Evolutionary conservation across 30 jellyfish, hydroid and myxozoan species (phyloP).

Genomic region (Chrysaora quinquecirrha): DNA sequence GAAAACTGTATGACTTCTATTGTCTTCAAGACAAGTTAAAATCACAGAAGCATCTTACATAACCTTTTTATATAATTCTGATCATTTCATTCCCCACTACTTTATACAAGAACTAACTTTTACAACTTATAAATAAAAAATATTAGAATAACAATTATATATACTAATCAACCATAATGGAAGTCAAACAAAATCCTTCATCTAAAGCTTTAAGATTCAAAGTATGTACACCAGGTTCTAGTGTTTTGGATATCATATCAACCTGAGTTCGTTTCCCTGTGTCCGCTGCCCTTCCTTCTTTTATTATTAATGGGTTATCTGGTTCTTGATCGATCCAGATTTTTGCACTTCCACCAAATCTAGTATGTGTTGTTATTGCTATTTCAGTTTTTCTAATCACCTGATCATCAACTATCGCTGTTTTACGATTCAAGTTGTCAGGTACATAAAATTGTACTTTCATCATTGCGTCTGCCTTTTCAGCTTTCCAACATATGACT

Average conservation of each 20-base stretch:
- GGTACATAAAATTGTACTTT: constrained; percentile 78
- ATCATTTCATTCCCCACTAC: too few relatives aligned
- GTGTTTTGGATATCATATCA: constrained; percentile 75
- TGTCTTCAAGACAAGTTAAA: too few relatives aligned
- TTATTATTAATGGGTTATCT: constrained; percentile 61
- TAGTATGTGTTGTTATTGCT: constrained; percentile 94
- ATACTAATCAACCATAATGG: constrained; percentile 75
- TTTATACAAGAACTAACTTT: too few relatives aligned
- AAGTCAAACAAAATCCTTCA: constrained; percentile 90
- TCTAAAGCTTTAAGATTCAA: constrained; percentile 63
- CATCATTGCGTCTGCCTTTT: constrained; percentile 72
- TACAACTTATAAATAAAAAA: too few relatives aligned
- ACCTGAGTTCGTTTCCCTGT: constrained; percentile 98
- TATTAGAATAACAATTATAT: too few relatives aligned
- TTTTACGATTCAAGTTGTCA: background rate
- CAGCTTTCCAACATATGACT: constrained; percentile 97
- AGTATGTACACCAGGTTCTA: constrained; percentile 91
- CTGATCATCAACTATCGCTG: background rate
- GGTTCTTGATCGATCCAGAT: constrained; percentile 93
- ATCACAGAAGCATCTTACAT: too few relatives aligned
- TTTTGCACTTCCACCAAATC: constrained; percentile 96
- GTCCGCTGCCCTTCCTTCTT: constrained; percentile 93
- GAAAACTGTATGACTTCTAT: too few relatives aligned
- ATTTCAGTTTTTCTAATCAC: constrained; percentile 59
- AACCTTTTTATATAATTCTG: too few relatives aligned